A percentile compares a stretch with the other conserved stretches of the same genome.
Evolutionary conservation across 2,113 vertebrate species (phyloP).

Genomic region (Phaetusa simplex): DNA sequence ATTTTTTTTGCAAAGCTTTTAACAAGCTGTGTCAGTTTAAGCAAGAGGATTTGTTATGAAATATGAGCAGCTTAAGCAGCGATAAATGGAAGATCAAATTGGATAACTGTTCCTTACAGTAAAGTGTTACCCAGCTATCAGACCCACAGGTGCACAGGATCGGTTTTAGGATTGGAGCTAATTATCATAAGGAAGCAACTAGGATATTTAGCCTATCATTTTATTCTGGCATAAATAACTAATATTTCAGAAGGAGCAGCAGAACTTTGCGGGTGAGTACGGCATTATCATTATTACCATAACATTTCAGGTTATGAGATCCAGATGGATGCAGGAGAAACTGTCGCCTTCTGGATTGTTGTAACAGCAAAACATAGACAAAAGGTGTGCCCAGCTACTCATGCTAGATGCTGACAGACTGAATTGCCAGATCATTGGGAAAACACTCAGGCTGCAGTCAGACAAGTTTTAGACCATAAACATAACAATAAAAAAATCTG

Average conservation of each 20-base stretch:
- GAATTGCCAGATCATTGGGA: background rate
- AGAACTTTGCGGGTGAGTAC: background rate
- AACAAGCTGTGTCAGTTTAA: background rate
- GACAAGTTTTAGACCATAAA: background rate
- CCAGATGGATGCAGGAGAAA: background rate
- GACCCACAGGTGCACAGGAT: background rate
- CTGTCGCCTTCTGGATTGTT: background rate
- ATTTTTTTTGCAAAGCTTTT: background rate
- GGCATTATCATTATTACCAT: background rate
- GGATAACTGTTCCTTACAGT: background rate
- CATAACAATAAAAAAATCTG: fast-evolving
- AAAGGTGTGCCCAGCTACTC: background rate
- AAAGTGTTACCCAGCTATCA: background rate
- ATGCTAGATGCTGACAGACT: background rate
- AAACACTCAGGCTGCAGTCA: background rate
- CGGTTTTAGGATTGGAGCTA: background rate
- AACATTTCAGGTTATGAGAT: background rate
- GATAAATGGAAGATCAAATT: background rate
- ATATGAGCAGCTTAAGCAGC: background rate
- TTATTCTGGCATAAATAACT: background rate
- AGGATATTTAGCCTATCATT: background rate
- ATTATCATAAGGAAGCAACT: background rate
- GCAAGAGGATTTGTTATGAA: background rate
- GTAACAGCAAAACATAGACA: background rate
- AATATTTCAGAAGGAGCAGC: background rate